Evolutionary conservation across 2,113 vertebrate genomes (phyloP).

Genomic region (Pithys albifrons): DNA sequence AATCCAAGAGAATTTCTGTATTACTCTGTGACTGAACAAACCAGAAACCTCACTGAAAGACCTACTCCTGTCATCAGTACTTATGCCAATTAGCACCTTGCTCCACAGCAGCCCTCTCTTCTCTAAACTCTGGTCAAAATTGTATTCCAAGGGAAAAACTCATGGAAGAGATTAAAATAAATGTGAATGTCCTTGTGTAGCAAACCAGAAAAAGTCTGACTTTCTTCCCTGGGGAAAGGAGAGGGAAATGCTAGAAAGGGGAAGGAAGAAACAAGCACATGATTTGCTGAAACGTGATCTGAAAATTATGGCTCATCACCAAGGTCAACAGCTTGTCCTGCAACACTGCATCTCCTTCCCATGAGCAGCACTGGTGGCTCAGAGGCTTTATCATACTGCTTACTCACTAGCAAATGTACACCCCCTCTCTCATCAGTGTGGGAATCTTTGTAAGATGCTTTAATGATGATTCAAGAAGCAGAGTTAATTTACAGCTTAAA

Average conservation of each 20-base stretch:
- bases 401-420: neutral
- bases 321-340: neutral
- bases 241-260: neutral
- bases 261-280: neutral
- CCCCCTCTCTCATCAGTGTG: neutral
- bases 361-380: neutral
- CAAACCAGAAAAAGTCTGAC: neutral
- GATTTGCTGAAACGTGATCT: neutral
- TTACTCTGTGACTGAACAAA: neutral
- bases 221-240: neutral
- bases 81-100: neutral
- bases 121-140: neutral
- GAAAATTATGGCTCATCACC: neutral
- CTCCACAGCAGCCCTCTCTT: neutral
- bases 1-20: neutral
- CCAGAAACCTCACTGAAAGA: neutral
- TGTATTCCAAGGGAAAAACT: neutral
- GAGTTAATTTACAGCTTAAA: constrained; percentile 25
- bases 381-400: neutral
- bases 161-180: neutral
- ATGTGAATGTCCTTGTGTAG: neutral
- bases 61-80: neutral
- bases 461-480: neutral
- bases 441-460: neutral
- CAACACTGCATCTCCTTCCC: neutral